Base-by-base conservation (phyloP, 2,113 vertebrate genomes). In the Axis porcinus region DNA sequence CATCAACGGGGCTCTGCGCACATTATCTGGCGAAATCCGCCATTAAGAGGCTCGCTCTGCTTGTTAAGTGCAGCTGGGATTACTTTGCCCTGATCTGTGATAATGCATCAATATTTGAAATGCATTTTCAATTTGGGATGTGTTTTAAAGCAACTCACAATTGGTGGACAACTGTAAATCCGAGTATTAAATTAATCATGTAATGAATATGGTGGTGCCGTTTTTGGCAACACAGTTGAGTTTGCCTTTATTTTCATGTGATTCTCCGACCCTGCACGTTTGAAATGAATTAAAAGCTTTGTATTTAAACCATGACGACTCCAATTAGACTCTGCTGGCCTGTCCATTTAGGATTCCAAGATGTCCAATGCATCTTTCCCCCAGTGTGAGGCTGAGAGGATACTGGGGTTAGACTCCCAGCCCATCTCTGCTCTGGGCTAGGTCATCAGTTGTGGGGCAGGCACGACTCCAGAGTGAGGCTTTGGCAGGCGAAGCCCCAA, bases 341-440 rank as follows among this genome's bases (percentile, higher is more conserved):
- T 1, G 9, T 14, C 43, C 11, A 1, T 16, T 7, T 43, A 30
- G 3, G 3, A 1, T 2, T 64, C 89, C 11, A 50, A 81, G 30
- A 33, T 2, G 0, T 12, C 25, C 2, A 0, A 4, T 14, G 4
- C 19, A 0, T 30, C 36, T 4, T 74, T 8, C 36, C 2, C 0
- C 74, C 28, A 4, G 58, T 1, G 0, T 4, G 12, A 3, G 6
- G 30, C 85, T 13, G 16, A 21, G 7, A 2, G 3, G 8, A 14
- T 2, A 4, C 23, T 0, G 5, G 3, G 1, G 43, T 19, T 2
- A 8, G 25, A n/a, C 36, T 6, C 67, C 82, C 1, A 4, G 3
- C 13, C n/a, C 33, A 5, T 23, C 55, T 17, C 7, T 0, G 2
- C 76, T 45, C 43, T 2, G 45, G 16, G 16, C 3, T 4, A 6